These are phyloP conservation scores for Agrotis exclamationis DNA, from an alignment of 2,888 invertebrate genomes.

Conservation along the genomic window DNA sequence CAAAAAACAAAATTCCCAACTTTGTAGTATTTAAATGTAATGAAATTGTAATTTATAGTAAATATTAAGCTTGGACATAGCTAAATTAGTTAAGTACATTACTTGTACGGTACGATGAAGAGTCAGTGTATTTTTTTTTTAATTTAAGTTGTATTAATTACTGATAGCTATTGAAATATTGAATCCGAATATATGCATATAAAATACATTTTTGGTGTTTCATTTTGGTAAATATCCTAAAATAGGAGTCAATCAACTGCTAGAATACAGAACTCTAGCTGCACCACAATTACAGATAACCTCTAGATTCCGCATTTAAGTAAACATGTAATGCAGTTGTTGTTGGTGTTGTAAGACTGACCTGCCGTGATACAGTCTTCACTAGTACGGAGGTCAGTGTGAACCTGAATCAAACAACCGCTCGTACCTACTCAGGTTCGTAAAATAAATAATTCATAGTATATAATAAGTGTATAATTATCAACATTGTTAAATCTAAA, in stretches of 20 bases:
- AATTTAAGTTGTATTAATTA: constrained; percentile 89
- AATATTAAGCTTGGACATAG: constrained; percentile 88
- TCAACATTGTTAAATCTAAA: too few species aligned
- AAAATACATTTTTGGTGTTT: constrained; percentile 83
- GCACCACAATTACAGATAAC: too few species aligned
- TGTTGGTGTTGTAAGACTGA: too few species aligned
- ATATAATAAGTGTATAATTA: too few species aligned
- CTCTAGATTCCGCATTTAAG: too few species aligned
- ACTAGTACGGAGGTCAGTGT: too few species aligned
- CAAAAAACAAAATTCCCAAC: constrained; percentile 53
- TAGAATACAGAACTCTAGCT: background rate
- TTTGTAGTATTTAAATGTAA: constrained; percentile 83
- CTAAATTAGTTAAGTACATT: constrained; percentile 85
- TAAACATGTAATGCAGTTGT: too few species aligned
- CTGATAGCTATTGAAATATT: constrained; percentile 90
- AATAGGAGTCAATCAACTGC: background rate
- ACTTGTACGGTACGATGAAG: constrained; percentile 82
- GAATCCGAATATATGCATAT: constrained; percentile 91
- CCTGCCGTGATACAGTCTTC: too few species aligned
- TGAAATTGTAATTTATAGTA: constrained; percentile 89
- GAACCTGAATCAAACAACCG: too few species aligned
- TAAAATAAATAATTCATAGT: too few species aligned
- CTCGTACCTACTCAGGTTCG: too few species aligned
- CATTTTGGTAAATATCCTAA: constrained; percentile 63
- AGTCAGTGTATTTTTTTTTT: constrained; percentile 90